Evolutionary conservation across 2,888 invertebrate genomes (phyloP).

Genomic region (Metellina segmentata): DNA sequence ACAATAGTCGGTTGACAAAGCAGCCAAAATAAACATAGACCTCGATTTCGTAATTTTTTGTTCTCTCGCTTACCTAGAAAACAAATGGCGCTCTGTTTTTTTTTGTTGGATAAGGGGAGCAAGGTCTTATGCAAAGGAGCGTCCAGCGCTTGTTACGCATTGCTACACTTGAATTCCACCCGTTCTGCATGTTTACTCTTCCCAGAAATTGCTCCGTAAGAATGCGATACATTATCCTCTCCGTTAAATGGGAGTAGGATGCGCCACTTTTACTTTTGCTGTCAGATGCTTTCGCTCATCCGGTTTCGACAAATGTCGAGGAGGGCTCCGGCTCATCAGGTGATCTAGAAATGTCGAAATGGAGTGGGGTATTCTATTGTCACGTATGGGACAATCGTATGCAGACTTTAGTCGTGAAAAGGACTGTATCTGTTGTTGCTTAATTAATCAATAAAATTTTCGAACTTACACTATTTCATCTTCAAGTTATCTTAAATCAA

Average conservation of each 20-base stretch:
- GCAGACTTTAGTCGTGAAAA: too few relatives aligned
- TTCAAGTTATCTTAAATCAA: too few relatives aligned
- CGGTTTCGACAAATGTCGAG: not conserved
- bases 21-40: not conserved
- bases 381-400: too few relatives aligned
- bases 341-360: too few relatives aligned
- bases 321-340: too few relatives aligned
- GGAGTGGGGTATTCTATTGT: too few relatives aligned
- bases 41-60: not conserved
- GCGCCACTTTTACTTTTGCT: not conserved
- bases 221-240: slow-evolving; percentile 28
- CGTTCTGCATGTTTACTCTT: slow-evolving; percentile 44
- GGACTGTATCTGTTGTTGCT: too few relatives aligned
- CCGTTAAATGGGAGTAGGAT: slow-evolving; percentile 11
- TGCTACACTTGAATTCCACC: slow-evolving; percentile 38
- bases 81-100: not conserved
- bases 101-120: slow-evolving; percentile 25
- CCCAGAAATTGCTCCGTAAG: slow-evolving; percentile 44
- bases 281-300: not conserved
- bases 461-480: too few relatives aligned
- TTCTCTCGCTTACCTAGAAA: slow-evolving; percentile 5
- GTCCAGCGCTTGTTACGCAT: not conserved
- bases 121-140: slow-evolving; percentile 48
- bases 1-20: not conserved
- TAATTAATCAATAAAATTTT: too few relatives aligned